A percentile compares a stretch with the other conserved stretches of the same genome.
These are phyloP conservation scores for Aporophyla nigra DNA, from an alignment of 2,888 invertebrate species.

Conservation along the genomic window DNA sequence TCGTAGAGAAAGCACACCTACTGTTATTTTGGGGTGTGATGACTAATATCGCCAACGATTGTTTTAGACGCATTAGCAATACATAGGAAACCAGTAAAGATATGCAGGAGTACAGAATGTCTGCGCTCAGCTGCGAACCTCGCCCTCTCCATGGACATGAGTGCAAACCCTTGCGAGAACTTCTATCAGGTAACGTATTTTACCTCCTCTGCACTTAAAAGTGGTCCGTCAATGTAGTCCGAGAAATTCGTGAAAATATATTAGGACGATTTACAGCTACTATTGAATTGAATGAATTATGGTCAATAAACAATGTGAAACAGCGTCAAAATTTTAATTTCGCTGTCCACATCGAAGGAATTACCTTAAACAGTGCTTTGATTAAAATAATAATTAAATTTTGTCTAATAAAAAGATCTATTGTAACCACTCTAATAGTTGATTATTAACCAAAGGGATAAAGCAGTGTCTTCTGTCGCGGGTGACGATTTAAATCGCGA, in stretches of 20 bases:
- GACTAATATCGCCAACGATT: not conserved
- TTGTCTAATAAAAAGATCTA: not conserved
- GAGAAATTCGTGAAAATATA: not conserved
- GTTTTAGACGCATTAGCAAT: conserved; percentile 78
- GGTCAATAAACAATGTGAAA: not conserved
- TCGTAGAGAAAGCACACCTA: no score
- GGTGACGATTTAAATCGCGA: no score
- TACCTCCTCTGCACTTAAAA: not conserved
- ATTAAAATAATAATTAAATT: not conserved
- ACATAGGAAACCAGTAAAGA: conserved; percentile 74
- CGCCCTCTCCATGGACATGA: conserved; percentile 93
- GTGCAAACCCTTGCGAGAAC: conserved; percentile 94
- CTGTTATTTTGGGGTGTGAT: no score
- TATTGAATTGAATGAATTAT: not conserved
- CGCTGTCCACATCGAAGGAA: not conserved
- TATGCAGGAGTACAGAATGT: conserved; percentile 93
- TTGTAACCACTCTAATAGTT: no score
- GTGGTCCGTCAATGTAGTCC: not conserved
- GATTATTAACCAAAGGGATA: no score
- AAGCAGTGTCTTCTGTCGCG: no score
- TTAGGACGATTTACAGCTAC: not conserved
- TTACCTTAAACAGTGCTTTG: not conserved
- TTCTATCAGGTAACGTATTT: conserved; percentile 93
- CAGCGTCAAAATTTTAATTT: not conserved
- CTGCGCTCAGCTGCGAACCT: conserved; percentile 94